A percentile compares a stretch with the other conserved stretches of the same genome.
These are phyloP conservation scores for Platyura marginata DNA, from an alignment of 1,140 invertebrate species.

Conservation along the genomic window DNA sequence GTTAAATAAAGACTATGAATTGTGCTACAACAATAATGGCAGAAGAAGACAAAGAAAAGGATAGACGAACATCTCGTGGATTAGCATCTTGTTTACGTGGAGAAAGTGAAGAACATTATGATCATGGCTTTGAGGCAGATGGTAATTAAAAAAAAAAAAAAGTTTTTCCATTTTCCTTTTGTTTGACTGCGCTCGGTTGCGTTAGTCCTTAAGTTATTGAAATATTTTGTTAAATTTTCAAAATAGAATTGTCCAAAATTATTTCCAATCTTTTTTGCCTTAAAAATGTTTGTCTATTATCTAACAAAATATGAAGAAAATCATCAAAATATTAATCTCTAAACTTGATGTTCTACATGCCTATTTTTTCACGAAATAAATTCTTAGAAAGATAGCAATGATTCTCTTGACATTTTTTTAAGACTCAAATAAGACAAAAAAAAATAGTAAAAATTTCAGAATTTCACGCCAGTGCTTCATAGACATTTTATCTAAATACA, in stretches of 20 bases:
- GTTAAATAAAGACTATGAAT: constrained; percentile 13
- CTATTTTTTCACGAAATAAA: no score
- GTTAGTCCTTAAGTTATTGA: not conserved
- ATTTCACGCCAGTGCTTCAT: no score
- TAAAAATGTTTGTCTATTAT: not conserved
- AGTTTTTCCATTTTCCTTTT: not conserved
- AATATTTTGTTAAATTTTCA: not conserved
- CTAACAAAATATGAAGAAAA: no score
- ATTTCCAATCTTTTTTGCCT: no score
- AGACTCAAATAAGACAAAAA: no score
- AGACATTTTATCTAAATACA: no score
- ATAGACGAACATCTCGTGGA: constrained; percentile 14
- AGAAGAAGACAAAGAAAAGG: constrained; percentile 1
- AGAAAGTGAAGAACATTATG: constrained; percentile 18
- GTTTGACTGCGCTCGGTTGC: not conserved
- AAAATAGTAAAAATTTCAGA: no score
- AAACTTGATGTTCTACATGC: no score
- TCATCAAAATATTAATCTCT: no score
- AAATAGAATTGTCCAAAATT: not conserved
- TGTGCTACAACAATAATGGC: constrained; percentile 13
- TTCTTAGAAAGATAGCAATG: no score
- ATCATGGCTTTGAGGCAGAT: constrained; percentile 13
- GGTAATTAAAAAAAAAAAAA: not conserved
- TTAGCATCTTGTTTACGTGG: constrained; percentile 21
- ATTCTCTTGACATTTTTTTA: no score